Evolutionary conservation across 2,113 vertebrate genomes (phyloP).

Genomic region (Myiagra hebetior): DNA sequence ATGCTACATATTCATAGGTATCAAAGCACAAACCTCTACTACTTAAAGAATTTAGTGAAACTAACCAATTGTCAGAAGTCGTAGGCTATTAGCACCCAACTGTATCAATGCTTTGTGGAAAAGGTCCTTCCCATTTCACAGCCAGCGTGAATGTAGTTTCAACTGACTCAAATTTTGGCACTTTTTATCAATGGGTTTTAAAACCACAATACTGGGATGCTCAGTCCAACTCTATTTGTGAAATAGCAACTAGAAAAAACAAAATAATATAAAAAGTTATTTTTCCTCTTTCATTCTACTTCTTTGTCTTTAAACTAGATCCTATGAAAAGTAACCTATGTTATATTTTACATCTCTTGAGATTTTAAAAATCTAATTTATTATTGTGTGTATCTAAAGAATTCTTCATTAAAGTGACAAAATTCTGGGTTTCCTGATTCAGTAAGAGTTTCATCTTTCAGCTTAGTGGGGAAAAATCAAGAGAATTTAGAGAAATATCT

Average conservation of each 20-base stretch:
- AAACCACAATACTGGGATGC: background rate
- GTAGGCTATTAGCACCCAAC: background rate
- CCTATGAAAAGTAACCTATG: background rate
- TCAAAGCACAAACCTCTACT: background rate
- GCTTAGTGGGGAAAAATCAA: background rate
- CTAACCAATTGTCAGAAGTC: background rate
- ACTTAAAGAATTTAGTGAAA: background rate
- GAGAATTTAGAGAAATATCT: background rate
- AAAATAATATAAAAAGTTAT: background rate
- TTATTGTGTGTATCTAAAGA: background rate
- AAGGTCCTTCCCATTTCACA: background rate
- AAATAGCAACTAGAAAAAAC: background rate
- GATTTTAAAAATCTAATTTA: background rate
- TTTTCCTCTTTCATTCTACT: background rate
- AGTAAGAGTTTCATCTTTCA: background rate
- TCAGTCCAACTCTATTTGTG: background rate
- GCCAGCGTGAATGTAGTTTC: background rate
- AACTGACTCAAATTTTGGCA: background rate
- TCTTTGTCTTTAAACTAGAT: background rate
- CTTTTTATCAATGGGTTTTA: background rate
- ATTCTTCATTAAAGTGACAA: background rate
- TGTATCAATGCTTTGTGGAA: background rate
- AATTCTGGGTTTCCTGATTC: background rate
- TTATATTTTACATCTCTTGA: background rate
- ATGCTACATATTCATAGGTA: background rate